Evolutionary conservation across 2,888 invertebrate species (phyloP).

Genomic region (Cephus spinipes): DNA sequence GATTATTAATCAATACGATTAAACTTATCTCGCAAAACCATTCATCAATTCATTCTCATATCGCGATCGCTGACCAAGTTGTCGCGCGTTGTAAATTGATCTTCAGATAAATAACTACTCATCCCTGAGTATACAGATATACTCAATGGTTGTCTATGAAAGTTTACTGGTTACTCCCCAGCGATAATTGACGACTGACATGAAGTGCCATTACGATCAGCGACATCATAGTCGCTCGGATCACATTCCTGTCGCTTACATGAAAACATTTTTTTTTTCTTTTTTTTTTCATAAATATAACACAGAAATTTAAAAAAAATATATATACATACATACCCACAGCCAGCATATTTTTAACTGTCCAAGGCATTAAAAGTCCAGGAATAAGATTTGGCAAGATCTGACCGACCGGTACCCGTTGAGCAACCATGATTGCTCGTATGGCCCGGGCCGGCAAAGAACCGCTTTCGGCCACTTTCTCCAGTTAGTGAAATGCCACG

Average conservation of each 20-base stretch:
- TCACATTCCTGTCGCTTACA: neutral
- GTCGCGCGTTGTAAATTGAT: neutral
- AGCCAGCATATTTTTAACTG: neutral
- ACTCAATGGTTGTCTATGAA: neutral
- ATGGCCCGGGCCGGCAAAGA: constrained; percentile 6
- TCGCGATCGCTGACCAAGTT: neutral
- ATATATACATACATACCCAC: neutral
- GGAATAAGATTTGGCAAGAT: constrained; percentile 9
- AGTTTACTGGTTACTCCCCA: neutral
- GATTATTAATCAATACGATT: neutral
- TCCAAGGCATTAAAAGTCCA: neutral
- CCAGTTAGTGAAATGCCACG: constrained; percentile 16
- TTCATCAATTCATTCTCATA: neutral
- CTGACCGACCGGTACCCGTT: neutral
- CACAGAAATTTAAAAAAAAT: too few relatives aligned
- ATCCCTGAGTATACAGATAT: neutral
- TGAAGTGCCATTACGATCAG: neutral
- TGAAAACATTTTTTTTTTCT: neutral
- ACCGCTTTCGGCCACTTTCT: constrained; percentile 23
- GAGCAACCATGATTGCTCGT: neutral
- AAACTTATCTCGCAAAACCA: neutral
- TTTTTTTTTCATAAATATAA: too few relatives aligned
- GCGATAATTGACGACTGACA: neutral
- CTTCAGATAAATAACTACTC: neutral
- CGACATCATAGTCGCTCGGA: neutral